Percentiles rank a stretch among this genome's conserved stretches.
Conservation (phyloP, 2,888 invertebrate genomes). For the Tinea semifulvella region DNA sequence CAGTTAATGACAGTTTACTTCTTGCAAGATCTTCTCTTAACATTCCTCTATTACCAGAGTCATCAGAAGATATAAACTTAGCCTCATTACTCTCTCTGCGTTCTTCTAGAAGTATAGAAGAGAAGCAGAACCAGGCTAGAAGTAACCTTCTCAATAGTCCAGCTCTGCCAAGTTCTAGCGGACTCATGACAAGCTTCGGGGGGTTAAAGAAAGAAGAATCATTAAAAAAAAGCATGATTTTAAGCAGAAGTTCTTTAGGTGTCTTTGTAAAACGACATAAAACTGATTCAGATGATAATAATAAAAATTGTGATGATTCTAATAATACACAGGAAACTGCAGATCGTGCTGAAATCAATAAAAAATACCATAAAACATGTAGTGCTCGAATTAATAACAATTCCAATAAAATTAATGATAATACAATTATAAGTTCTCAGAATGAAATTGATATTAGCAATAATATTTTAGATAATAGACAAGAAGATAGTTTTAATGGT, state of each 20-base stretch:
- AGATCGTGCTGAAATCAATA: too few relatives aligned
- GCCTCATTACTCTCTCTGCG: constrained; percentile 79
- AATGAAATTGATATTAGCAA: not conserved
- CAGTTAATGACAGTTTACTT: constrained; percentile 74
- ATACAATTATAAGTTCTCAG: not conserved
- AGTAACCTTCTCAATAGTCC: constrained; percentile 62
- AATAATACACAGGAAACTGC: too few relatives aligned
- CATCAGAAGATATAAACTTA: constrained; percentile 79
- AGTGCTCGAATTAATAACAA: not conserved
- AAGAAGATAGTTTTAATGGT: not conserved
- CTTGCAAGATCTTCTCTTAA: constrained; percentile 79
- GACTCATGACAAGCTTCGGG: constrained; percentile 55
- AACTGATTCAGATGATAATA: not conserved
- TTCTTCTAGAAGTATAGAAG: constrained; percentile 69
- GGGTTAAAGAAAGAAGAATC: constrained; percentile 65
- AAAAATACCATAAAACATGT: not conserved
- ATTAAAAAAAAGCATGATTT: constrained; percentile 36
- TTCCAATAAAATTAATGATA: not conserved
- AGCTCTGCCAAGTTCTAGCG: constrained; percentile 64
- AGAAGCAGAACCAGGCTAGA: constrained; percentile 59
- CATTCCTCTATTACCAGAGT: constrained; percentile 81
- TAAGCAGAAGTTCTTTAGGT: constrained; percentile 47
- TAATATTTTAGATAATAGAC: not conserved
- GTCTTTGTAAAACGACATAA: constrained; percentile 38
- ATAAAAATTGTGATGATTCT: not conserved